phyloP scores from a whole-genome alignment of 2,888 invertebrate species.

The Eupithecia dodoneata region DNA sequence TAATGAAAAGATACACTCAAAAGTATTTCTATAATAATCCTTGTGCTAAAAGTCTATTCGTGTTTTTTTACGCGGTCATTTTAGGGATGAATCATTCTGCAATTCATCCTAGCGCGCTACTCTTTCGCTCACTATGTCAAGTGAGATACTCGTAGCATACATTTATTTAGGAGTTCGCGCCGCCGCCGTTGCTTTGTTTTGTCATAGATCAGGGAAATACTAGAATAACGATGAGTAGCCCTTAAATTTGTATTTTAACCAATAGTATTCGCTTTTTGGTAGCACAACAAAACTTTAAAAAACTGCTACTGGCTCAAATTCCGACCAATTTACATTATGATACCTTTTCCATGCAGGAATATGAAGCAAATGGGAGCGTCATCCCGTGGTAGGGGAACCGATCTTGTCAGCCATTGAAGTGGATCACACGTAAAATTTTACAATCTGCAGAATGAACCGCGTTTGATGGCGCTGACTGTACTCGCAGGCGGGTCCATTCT shows the following conservation, averaged over 20 bases:
- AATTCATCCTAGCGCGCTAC: too few relatives aligned
- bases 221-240: neutral
- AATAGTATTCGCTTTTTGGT: neutral
- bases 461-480: neutral
- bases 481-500: neutral
- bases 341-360: neutral
- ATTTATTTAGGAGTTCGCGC: too few relatives aligned
- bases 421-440: conserved; percentile 53
- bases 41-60: too few relatives aligned
- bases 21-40: too few relatives aligned
- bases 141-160: too few relatives aligned
- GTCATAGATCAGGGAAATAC: neutral
- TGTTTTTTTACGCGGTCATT: too few relatives aligned
- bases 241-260: neutral
- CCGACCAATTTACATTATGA: neutral
- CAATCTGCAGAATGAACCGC: conserved; percentile 46
- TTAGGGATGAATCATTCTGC: too few relatives aligned
- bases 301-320: neutral
- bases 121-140: too few relatives aligned
- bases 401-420: conserved; percentile 43
- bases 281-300: neutral
- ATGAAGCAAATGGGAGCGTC: neutral
- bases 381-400: conserved; percentile 40
- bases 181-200: too few relatives aligned
- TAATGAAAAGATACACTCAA: too few relatives aligned